Percentiles rank a stretch among this genome's conserved stretches.
These are phyloP conservation scores for Lasius fuliginosus DNA, from an alignment of 2,888 invertebrate species.

Conservation along the genomic window DNA sequence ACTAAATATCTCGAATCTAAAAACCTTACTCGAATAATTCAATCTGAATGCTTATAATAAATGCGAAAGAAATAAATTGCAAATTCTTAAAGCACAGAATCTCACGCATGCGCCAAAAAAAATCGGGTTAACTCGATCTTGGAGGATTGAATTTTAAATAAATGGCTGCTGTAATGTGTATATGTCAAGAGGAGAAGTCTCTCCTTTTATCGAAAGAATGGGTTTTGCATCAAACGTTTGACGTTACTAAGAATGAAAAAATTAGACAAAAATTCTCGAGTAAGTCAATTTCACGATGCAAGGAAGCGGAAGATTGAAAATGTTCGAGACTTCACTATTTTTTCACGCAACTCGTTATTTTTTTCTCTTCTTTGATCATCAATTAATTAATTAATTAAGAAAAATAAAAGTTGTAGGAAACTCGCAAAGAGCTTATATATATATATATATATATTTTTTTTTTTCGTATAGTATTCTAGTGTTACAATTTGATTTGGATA, in stretches of 20 bases:
- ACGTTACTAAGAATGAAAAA: slow-evolving; percentile 6
- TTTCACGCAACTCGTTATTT: background rate
- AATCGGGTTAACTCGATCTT: slow-evolving; percentile 2
- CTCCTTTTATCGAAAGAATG: slow-evolving; percentile 11
- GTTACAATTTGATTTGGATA: background rate
- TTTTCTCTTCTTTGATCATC: background rate
- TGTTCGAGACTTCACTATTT: background rate
- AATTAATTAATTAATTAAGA: background rate
- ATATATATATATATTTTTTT: background rate
- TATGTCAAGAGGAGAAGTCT: background rate
- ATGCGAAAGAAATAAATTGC: background rate
- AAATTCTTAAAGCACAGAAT: background rate
- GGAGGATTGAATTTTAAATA: background rate
- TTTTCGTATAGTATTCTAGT: background rate
- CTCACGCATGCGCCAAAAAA: background rate
- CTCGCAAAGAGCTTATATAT: background rate
- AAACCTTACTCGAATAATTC: background rate
- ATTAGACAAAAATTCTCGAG: background rate
- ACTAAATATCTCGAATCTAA: background rate
- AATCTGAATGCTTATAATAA: slow-evolving; percentile 7
- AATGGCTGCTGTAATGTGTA: background rate
- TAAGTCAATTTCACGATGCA: slow-evolving; percentile 14
- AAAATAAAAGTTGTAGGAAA: background rate
- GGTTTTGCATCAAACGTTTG: background rate
- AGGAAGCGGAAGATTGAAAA: background rate